Percentiles rank a stretch among this genome's conserved stretches.
These are phyloP conservation scores for Drosophila greeni DNA, from an alignment of 2,888 invertebrate species.

Conservation along the genomic window DNA sequence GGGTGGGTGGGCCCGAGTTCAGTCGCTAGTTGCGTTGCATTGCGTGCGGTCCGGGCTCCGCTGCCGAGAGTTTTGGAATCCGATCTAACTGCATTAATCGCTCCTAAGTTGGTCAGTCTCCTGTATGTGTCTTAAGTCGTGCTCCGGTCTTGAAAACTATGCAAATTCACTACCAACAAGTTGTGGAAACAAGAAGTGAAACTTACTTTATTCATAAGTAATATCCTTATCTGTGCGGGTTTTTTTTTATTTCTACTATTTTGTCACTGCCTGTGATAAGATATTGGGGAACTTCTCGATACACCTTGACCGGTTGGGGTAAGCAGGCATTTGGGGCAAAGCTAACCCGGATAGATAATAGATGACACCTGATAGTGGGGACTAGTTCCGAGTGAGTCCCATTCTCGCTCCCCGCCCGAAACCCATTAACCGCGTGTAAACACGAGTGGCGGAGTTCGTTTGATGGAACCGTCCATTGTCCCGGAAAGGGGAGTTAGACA, in stretches of 20 bases:
- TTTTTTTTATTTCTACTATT: constrained; percentile 27
- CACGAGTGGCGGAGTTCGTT: constrained; percentile 19
- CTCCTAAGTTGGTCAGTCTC: constrained; percentile 18
- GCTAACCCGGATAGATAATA: constrained; percentile 36
- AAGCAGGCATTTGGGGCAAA: constrained; percentile 5
- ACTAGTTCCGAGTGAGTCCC: background rate
- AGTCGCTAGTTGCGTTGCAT: constrained; percentile 63
- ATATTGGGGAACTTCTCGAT: constrained; percentile 8
- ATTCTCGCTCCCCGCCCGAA: background rate
- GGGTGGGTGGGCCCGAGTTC: constrained; percentile 46
- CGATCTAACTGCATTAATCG: constrained; percentile 1
- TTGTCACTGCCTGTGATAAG: constrained; percentile 25
- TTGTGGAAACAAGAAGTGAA: background rate
- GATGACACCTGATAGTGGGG: constrained; percentile 11
- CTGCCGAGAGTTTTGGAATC: constrained; percentile 9
- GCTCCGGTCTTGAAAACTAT: background rate
- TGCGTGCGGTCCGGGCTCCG: constrained; percentile 57
- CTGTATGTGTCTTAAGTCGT: constrained; percentile 8
- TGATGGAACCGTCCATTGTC: constrained; percentile 24
- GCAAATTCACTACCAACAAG: constrained; percentile 8
- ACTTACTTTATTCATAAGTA: background rate
- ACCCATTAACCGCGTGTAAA: constrained; percentile 29
- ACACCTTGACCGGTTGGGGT: constrained; percentile 20
- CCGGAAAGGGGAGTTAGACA: constrained; percentile 7
- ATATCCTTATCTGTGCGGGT: constrained; percentile 7